Evolutionary conservation across 2,797 vertebrate species (phyloP).

Genomic region (Ceyx erithaca): DNA sequence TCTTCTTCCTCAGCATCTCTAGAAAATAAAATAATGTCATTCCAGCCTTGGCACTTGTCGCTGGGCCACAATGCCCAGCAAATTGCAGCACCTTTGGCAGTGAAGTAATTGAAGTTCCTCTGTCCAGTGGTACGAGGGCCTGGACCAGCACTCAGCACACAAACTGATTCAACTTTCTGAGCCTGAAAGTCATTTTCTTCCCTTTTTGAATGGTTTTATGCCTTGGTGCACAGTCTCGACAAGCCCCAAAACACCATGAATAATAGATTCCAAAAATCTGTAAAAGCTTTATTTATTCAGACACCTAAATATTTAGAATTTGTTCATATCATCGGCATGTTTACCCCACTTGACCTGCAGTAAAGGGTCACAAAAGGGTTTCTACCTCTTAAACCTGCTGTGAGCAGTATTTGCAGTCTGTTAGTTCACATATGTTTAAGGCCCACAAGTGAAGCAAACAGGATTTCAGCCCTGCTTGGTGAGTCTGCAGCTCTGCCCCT

Average conservation of each 20-base stretch:
- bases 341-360: not conserved
- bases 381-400: not conserved
- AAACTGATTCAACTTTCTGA: not conserved
- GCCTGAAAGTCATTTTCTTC: not conserved
- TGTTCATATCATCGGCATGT: not conserved
- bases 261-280: slow-evolving; percentile 24
- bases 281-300: slow-evolving; percentile 45
- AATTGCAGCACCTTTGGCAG: not conserved
- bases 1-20: not conserved
- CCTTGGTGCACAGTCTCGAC: not conserved
- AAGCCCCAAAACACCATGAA: not conserved
- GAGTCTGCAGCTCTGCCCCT: not conserved
- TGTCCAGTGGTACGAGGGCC: accelerated
- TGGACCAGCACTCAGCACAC: not conserved
- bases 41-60: not conserved
- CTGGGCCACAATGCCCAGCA: not conserved
- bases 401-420: not conserved
- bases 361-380: not conserved
- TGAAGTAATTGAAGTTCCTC: not conserved
- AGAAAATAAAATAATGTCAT: not conserved
- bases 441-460: not conserved
- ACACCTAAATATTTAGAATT: slow-evolving; percentile 48
- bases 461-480: not conserved
- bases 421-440: not conserved
- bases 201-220: not conserved